Base-by-base conservation (phyloP, 2,888 invertebrate species). In the Epinotia bilunana region DNA sequence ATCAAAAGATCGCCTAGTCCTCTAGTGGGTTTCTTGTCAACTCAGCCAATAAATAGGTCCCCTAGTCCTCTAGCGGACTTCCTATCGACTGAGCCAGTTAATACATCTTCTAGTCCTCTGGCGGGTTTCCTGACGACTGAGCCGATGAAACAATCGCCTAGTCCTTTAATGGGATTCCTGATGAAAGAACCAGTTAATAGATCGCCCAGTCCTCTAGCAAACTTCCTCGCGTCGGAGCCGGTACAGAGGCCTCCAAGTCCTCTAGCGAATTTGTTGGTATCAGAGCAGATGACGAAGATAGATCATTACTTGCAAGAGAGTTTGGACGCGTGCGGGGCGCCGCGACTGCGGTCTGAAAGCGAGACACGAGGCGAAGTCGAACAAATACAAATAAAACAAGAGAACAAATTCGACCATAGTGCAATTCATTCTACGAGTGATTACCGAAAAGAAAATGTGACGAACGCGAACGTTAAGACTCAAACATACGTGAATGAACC, bases 301-400 rank as follows among this genome's bases (percentile, higher is more conserved):
- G 92, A 94, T 78, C 88, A 80, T 81, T 91, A 93, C 80, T 84
- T 94, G 77, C 90, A 93, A 84, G 91, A 93, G 81, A 92, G 91
- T 83, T 84, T 93, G 78, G 88, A 91, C 77, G 85, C 87, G 62
- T 91, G 90, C 83, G 85, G 63, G 86, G 86, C 53, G 53, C 53
- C 53, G 53, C n/a, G n/a, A 53, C 7, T 53, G 53, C 53, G 7
- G 13, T 53, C 53, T 16, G 53, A 53, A 7, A n/a, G n/a, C 2
- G n/a, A n/a, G n/a, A 18, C 74, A 76, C 74, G 82, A 80, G 78
- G 82, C 73, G 77, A 79, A 79, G 75, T 74, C 74, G 79, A 78
- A 72, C 74, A 81, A 73, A 73, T 53, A 68, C 76, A 78, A 72
- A 75, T 43, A 62, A 76, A 71, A 63, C 62, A 76, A 80, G 83